Percentiles rank a stretch among this genome's conserved stretches.
Conservation (phyloP, 2,888 invertebrate species). For the Chromoteleia sp. region DNA sequence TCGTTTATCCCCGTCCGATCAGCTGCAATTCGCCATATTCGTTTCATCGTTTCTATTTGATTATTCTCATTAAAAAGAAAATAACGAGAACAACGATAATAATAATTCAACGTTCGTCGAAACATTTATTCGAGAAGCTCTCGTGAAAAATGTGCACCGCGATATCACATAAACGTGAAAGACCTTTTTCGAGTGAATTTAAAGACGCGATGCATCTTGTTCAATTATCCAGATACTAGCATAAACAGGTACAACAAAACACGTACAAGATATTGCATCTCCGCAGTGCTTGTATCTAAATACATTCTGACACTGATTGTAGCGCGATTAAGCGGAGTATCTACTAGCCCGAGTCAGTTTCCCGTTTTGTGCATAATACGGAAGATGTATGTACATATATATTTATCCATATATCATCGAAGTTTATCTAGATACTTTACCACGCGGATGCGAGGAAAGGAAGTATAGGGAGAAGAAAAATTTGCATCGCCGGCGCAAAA, state of each 20-base stretch:
- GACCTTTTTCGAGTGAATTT: slow-evolving; percentile 58
- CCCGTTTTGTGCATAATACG: slow-evolving; percentile 68
- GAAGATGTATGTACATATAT: slow-evolving; percentile 67
- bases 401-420: slow-evolving; percentile 67
- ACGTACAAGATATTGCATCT: slow-evolving; percentile 67
- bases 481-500: slow-evolving; percentile 48
- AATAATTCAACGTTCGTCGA: slow-evolving; percentile 43
- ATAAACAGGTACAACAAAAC: slow-evolving; percentile 69
- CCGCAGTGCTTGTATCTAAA: slow-evolving; percentile 59
- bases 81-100: slow-evolving; percentile 30
- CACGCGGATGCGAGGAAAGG: slow-evolving; percentile 54
- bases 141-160: slow-evolving; percentile 36
- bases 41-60: not conserved
- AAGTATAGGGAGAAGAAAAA: slow-evolving; percentile 46
- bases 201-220: slow-evolving; percentile 65
- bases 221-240: slow-evolving; percentile 67
- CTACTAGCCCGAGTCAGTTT: slow-evolving; percentile 66
- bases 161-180: slow-evolving; percentile 49
- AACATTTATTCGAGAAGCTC: slow-evolving; percentile 30
- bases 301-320: slow-evolving; percentile 70
- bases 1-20: no score
- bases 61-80: slow-evolving; percentile 11
- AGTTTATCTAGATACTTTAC: slow-evolving; percentile 63
- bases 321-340: slow-evolving; percentile 65
- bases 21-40: not conserved